Evolutionary conservation across 1,140 invertebrate genomes (phyloP), one percentile per base, ranked within the genome.

Genomic region (Riptortus pedestris): DNA sequence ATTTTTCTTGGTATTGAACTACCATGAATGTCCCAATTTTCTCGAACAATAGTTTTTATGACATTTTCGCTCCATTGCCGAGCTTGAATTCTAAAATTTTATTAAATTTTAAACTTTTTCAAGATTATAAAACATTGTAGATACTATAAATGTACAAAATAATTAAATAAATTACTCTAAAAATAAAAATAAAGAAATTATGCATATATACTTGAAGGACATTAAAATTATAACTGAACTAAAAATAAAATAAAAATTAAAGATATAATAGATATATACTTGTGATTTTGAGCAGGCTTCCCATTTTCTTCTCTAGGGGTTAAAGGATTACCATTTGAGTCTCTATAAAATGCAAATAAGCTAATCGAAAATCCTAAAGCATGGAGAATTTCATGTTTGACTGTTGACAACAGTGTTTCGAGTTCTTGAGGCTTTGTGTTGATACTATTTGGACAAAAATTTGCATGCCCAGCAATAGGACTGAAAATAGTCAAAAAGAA

Each of bases 301-400:
- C 91, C 91, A 5, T 90, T 92, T 70, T 90, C 83, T 20, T 83
- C 82, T 59, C 93, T 77, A 16, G 82, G 80, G 0, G 93, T 96
- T 16, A 93, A 77, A 0, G 94, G 94, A 28, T 85, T 81, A 0
- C 93, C 94, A 38, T 87, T 77, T 52, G 85, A 81, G 74, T 97
- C 93, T 69, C 90, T 77, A 75, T 89, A 96, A 76, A 96, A 98
- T 0, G 93, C 95, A 74, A 91, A 98, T 12, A 98, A 79, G 57
- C 91, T 93, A 0, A 96, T 88, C 9, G 93, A 96, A 78, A 98
- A 97, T 0, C 93, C 94, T 31, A 99, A 77, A 0, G 96, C 95
- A 78, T 99, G 96, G 0, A 98, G 79, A 72, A 99, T 98, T 76
- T 99, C 96, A 77, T 99, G 96, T 76, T 99, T 98, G 0, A 99